phyloP scores from a whole-genome alignment of 2,888 invertebrate genomes.

The Andrena dorsata region DNA sequence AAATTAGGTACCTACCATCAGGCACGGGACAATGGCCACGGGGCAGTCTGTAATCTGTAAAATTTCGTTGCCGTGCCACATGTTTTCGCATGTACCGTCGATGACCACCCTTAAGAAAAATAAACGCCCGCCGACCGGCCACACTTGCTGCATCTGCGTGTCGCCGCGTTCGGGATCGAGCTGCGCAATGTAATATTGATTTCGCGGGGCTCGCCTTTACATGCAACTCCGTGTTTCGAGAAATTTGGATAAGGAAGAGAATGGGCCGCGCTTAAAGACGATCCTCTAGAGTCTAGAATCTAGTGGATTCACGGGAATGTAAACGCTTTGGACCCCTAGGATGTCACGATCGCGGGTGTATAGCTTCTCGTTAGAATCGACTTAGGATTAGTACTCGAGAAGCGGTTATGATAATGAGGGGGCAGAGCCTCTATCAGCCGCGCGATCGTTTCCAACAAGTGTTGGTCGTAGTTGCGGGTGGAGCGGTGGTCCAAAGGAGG shows the following conservation, averaged over 20 bases:
- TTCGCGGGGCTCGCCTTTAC: neutral
- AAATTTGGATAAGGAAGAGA: neutral
- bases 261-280: neutral
- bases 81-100: conserved; percentile 31
- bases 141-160: conserved; percentile 3
- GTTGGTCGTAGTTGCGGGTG: conserved; percentile 55
- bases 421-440: conserved; percentile 54
- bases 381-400: conserved; percentile 35
- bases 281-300: too few species aligned
- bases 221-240: neutral
- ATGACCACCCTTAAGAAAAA: conserved; percentile 9
- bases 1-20: conserved; percentile 33
- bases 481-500: conserved; percentile 55
- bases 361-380: conserved; percentile 40
- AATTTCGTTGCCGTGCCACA: conserved; percentile 31
- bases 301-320: conserved; percentile 26
- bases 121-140: neutral
- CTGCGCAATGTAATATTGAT: conserved; percentile 19
- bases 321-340: conserved; percentile 58
- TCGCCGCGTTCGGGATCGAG: neutral
- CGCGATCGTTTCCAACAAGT: conserved; percentile 56
- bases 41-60: conserved; percentile 27
- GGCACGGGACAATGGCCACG: neutral
- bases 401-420: conserved; percentile 75
- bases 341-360: conserved; percentile 66